A percentile compares a stretch with the other conserved stretches of the same genome.
phyloP scores from a whole-genome alignment of 2,888 invertebrate species.

The Caenorhabditis zanzibari region DNA sequence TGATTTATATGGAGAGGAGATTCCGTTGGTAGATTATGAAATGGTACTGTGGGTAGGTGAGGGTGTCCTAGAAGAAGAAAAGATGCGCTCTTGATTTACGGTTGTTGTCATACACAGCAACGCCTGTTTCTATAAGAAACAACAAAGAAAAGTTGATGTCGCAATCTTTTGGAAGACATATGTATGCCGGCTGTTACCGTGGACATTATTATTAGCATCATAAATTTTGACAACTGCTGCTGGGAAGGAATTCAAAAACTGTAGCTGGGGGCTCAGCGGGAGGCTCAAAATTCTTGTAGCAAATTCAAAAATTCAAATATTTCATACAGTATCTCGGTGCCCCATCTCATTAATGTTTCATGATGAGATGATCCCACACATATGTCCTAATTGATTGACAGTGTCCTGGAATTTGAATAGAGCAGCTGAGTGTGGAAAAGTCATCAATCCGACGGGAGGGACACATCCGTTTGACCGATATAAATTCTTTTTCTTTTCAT shows the following conservation, averaged over 20 bases:
- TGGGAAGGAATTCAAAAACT: slow-evolving; percentile 13
- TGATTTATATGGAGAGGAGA: slow-evolving; percentile 52
- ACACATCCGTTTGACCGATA: slow-evolving; percentile 61
- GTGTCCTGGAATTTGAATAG: slow-evolving; percentile 54
- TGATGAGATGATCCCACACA: slow-evolving; percentile 7
- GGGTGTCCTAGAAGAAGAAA: not conserved
- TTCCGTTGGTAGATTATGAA: slow-evolving; percentile 54
- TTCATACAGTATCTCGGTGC: not conserved
- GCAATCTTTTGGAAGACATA: slow-evolving; percentile 24
- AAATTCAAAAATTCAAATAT: slow-evolving; percentile 14
- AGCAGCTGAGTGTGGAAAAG: slow-evolving; percentile 40
- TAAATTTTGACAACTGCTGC: slow-evolving; percentile 12
- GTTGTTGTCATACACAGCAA: slow-evolving; percentile 14
- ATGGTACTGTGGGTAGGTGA: not conserved
- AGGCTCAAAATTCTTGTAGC: not conserved
- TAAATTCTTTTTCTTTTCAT: slow-evolving; percentile 30
- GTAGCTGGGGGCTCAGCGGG: not conserved
- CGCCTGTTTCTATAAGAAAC: slow-evolving; percentile 8
- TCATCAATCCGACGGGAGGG: slow-evolving; percentile 34
- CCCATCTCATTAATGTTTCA: slow-evolving; percentile 47
- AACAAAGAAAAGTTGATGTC: slow-evolving; percentile 56
- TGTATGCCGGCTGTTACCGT: not conserved
- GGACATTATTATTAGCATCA: slow-evolving; percentile 44
- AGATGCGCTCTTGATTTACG: slow-evolving; percentile 50
- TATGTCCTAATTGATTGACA: slow-evolving; percentile 58